Percentiles rank a stretch among this genome's conserved stretches.
phyloP scores from a whole-genome alignment of 2,888 invertebrate species.

The Smittia sp. region DNA sequence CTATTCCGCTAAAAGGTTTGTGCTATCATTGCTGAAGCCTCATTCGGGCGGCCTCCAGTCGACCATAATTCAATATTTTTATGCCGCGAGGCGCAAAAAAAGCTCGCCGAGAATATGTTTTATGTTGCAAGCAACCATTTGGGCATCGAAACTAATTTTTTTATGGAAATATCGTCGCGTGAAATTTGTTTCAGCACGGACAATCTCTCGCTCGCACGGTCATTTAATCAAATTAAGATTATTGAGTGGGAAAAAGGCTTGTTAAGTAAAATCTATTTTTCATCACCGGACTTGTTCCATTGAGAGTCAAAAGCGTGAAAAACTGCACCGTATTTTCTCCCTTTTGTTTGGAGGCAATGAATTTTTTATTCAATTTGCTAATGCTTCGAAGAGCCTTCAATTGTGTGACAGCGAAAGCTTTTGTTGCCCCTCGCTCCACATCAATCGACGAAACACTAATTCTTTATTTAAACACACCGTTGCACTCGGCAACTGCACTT shows the following conservation, averaged over 20 bases:
- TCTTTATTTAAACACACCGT: neutral
- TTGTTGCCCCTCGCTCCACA: neutral
- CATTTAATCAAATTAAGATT: neutral
- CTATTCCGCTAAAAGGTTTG: neutral
- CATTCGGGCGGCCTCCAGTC: neutral
- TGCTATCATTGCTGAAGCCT: neutral
- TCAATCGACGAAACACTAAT: slow-evolving; percentile 3
- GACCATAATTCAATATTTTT: too few relatives aligned
- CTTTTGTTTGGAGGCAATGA: neutral
- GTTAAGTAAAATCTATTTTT: neutral
- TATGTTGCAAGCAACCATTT: neutral
- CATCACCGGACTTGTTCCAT: neutral
- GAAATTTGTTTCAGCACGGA: too few relatives aligned
- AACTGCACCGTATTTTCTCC: neutral
- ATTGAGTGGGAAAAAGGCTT: neutral
- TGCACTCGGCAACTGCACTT: neutral
- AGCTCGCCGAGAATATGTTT: neutral
- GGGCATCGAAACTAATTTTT: neutral
- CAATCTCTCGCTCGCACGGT: too few relatives aligned
- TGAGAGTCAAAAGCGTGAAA: neutral
- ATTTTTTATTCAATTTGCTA: slow-evolving; percentile 7
- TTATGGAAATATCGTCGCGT: neutral
- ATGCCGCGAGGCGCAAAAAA: too few relatives aligned
- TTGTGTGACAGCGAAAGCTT: neutral
- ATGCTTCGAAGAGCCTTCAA: neutral